These are phyloP conservation scores for Nerophis ophidion DNA, from an alignment of 2,113 vertebrate genomes.

Conservation along the genomic window DNA sequence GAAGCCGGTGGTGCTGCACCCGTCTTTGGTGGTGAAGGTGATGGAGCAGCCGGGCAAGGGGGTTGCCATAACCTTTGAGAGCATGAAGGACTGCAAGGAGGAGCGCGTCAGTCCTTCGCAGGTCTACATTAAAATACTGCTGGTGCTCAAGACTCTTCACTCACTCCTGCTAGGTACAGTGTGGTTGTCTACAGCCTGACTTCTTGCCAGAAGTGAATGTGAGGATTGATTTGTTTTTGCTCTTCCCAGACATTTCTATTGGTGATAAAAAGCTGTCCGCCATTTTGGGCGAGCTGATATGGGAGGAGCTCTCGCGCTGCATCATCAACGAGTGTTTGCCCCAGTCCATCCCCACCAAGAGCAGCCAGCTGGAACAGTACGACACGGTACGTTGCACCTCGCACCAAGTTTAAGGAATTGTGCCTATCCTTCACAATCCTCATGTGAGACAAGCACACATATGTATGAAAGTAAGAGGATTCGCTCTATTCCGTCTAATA, in stretches of 20 bases:
- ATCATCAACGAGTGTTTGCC: slow-evolving; percentile 89
- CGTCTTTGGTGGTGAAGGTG: slow-evolving; percentile 69
- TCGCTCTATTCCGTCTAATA: too few species aligned
- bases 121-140: slow-evolving; percentile 80
- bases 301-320: slow-evolving; percentile 86
- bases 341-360: slow-evolving; percentile 87
- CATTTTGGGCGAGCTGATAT: slow-evolving; percentile 82
- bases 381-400: slow-evolving; percentile 71
- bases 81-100: slow-evolving; percentile 42
- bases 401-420: too few species aligned
- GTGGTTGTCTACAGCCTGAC: background rate
- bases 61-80: slow-evolving; percentile 69
- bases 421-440: too few species aligned
- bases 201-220: too few species aligned
- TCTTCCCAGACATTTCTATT: slow-evolving; percentile 72
- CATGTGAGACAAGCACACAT: too few species aligned
- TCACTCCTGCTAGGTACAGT: slow-evolving; percentile 78
- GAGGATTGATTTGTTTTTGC: slow-evolving; percentile 4
- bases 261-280: slow-evolving; percentile 68
- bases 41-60: slow-evolving; percentile 67
- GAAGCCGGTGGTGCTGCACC: slow-evolving; percentile 77
- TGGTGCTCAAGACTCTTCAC: slow-evolving; percentile 81
- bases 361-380: slow-evolving; percentile 87
- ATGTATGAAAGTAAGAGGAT: too few species aligned
- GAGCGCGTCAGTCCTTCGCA: slow-evolving; percentile 76